Conservation (phyloP, 2,113 vertebrate genomes). For the Aphelocoma coerulescens region DNA sequence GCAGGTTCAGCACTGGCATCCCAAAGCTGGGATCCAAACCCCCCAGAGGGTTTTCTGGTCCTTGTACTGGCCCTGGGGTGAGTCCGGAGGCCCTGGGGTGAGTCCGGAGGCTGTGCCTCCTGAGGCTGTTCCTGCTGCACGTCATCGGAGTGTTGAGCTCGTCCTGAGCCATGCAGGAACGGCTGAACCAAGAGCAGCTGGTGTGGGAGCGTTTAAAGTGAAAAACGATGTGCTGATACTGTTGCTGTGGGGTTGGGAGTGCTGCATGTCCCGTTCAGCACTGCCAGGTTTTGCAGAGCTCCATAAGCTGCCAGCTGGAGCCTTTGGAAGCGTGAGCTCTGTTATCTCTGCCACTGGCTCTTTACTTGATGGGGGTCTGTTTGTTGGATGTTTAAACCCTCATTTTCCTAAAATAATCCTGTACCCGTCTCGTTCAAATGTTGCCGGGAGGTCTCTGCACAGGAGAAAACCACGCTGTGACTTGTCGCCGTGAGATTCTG, state of each 20-base stretch:
- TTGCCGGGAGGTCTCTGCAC: not conserved
- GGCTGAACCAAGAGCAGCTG: not conserved
- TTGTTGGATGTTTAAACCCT: not conserved
- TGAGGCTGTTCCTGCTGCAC: not conserved
- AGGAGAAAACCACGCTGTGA: fast-evolving
- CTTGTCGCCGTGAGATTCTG: not conserved
- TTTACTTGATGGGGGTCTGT: not conserved
- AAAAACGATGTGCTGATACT: not conserved
- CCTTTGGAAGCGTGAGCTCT: not conserved
- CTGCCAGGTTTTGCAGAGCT: not conserved
- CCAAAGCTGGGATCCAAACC: not conserved
- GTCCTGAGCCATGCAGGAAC: not conserved
- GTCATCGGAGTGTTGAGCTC: fast-evolving
- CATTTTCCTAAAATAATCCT: not conserved
- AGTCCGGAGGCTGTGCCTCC: not conserved
- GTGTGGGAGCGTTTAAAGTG: not conserved
- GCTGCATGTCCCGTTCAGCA: fast-evolving
- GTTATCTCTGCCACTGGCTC: not conserved
- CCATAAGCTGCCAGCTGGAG: not conserved
- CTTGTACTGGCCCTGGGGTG: not conserved
- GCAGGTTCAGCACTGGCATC: not conserved
- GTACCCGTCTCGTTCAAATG: fast-evolving
- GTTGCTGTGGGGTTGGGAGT: not conserved
- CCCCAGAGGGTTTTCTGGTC: not conserved
- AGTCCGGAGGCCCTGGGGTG: not conserved